Evolutionary conservation across 2,888 invertebrate species (phyloP).

Genomic region (Nemapogon koenigi): DNA sequence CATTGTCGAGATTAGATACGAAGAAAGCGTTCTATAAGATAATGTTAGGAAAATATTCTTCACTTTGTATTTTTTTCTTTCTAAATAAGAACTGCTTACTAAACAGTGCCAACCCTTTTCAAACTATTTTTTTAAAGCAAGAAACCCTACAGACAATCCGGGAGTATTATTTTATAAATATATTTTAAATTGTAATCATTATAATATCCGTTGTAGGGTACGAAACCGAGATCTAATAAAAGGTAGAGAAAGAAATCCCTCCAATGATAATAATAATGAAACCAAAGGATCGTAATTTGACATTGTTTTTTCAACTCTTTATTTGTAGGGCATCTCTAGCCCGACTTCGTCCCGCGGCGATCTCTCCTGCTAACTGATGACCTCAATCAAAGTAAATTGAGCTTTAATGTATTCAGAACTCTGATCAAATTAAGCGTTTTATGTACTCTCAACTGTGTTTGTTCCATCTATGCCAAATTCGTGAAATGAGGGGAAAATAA

Average conservation of each 20-base stretch:
- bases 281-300: conserved; percentile 9
- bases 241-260: conserved; percentile 4
- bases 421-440: background rate
- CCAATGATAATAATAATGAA: conserved; percentile 8
- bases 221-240: conserved; percentile 2
- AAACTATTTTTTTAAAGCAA: no score
- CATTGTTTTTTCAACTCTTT: conserved; percentile 10
- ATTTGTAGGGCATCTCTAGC: conserved; percentile 6
- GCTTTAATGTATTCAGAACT: conserved; percentile 5
- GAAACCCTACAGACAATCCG: no score
- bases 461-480: no score
- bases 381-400: conserved; percentile 12
- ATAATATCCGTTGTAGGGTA: no score
- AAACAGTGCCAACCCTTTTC: no score
- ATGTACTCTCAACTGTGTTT: no score
- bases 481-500: no score
- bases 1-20: conserved; percentile 32
- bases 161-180: no score
- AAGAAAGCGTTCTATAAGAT: background rate
- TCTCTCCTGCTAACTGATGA: conserved; percentile 1
- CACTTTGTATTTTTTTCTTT: background rate
- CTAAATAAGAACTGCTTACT: background rate
- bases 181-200: no score
- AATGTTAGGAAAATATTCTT: background rate
- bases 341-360: background rate